Conservation (phyloP, 2,797 vertebrate genomes). For the Diplodus sargus region DNA sequence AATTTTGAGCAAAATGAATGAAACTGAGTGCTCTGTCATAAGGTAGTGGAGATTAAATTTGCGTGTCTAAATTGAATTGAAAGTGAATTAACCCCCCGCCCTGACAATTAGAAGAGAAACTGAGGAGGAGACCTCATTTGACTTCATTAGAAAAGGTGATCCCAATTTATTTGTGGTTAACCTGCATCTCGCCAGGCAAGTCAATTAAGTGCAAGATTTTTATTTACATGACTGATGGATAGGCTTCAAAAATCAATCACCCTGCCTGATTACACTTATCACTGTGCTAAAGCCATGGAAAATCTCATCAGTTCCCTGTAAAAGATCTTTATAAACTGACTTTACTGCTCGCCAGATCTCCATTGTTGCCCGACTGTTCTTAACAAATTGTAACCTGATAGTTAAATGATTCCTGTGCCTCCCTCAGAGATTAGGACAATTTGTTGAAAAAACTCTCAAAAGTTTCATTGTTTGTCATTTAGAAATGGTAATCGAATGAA, state of each 20-base stretch:
- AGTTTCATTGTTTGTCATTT: conserved; percentile 11
- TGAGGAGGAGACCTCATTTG: conserved; percentile 50
- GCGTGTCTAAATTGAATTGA: conserved; percentile 57
- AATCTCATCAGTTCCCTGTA: conserved; percentile 43
- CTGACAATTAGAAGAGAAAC: conserved; percentile 50
- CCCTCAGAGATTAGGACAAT: neutral
- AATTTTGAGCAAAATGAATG: conserved; percentile 46
- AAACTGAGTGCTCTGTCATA: conserved; percentile 42
- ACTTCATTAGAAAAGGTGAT: conserved; percentile 60
- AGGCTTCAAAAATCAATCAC: conserved; percentile 73
- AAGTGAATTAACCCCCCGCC: conserved; percentile 49
- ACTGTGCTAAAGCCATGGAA: conserved; percentile 29
- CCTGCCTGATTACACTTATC: conserved; percentile 50
- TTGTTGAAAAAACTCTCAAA: neutral
- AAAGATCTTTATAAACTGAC: conserved; percentile 35
- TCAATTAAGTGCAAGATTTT: conserved; percentile 57
- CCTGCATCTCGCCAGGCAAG: conserved; percentile 52
- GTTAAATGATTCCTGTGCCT: conserved; percentile 1
- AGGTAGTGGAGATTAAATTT: conserved; percentile 60
- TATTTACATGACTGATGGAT: conserved; percentile 68
- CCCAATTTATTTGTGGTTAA: conserved; percentile 66
- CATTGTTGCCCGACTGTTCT: neutral
- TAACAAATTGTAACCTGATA: conserved; percentile 1
- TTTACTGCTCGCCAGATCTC: conserved; percentile 26
- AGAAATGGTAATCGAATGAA: neutral